phyloP scores from a whole-genome alignment of 37 sponge, comb jelly and placozoan genomes.

The Bolinopsis microptera region DNA sequence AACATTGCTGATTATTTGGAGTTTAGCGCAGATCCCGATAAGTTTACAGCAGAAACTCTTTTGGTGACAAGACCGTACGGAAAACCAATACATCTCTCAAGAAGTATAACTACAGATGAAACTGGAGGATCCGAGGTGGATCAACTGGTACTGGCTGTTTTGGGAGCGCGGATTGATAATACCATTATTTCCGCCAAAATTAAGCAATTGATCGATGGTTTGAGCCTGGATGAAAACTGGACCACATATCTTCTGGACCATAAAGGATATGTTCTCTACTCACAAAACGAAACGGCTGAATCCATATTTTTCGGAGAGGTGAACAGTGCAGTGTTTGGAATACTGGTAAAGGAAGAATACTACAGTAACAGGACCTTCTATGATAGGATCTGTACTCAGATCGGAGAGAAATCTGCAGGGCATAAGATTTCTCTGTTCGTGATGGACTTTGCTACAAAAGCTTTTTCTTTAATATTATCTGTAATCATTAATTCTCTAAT shows the following conservation, averaged over 20 bases:
- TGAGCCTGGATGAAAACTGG: neutral
- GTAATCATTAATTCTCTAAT: neutral
- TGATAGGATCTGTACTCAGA: neutral
- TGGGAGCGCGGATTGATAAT: neutral
- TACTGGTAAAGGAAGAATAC: neutral
- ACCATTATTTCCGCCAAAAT: neutral
- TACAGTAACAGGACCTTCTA: neutral
- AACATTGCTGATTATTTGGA: neutral
- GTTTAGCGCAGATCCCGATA: slow-evolving; percentile 45
- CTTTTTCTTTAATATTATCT: neutral
- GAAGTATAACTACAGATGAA: neutral
- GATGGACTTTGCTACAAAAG: neutral
- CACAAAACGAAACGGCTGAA: neutral
- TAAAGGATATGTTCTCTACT: neutral
- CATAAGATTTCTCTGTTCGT: neutral
- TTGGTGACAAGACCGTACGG: neutral
- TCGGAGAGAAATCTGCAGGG: neutral
- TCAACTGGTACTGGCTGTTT: neutral
- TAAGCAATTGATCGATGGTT: neutral
- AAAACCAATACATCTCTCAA: neutral
- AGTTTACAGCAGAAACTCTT: neutral
- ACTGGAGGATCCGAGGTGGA: neutral
- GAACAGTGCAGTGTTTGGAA: neutral
- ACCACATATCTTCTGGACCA: slow-evolving; percentile 35
- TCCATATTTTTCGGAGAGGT: neutral